Percentiles rank a stretch among this genome's conserved stretches.
These are phyloP conservation scores for Neoascia interrupta DNA, from an alignment of 2,888 invertebrate genomes.

Conservation along the genomic window DNA sequence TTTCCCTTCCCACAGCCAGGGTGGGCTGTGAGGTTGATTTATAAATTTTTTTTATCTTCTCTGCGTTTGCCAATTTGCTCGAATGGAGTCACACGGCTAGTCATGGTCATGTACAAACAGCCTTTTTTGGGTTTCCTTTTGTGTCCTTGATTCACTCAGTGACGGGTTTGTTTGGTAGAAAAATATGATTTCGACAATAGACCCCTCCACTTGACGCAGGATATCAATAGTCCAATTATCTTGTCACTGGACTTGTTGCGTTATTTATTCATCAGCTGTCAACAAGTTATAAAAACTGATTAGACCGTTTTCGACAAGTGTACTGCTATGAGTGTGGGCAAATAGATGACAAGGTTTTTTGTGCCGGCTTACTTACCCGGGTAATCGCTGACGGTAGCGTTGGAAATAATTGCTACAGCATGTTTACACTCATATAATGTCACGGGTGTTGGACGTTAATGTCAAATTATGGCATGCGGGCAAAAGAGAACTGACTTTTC, in stretches of 20 bases:
- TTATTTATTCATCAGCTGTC: constrained; percentile 53
- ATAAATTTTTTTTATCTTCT: constrained; percentile 7
- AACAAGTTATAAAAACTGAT: constrained; percentile 40
- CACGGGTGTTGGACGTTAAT: no score
- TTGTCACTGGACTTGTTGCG: constrained; percentile 39
- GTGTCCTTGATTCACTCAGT: no score
- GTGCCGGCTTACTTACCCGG: not conserved
- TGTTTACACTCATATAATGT: constrained; percentile 1
- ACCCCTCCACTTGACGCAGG: no score
- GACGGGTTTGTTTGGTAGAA: no score
- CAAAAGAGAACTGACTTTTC: no score
- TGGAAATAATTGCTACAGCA: not conserved
- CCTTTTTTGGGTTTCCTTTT: no score
- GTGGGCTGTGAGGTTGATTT: constrained; percentile 5
- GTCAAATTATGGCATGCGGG: constrained; percentile 16
- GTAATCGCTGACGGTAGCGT: not conserved
- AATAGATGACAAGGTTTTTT: not conserved
- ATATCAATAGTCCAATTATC: constrained; percentile 58
- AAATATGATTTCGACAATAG: constrained; percentile 23
- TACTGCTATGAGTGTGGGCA: constrained; percentile 9
- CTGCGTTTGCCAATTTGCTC: constrained; percentile 26
- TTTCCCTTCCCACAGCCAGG: constrained; percentile 16
- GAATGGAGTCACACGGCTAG: constrained; percentile 20
- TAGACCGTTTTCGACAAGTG: constrained; percentile 50
- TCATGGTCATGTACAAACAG: no score